A percentile compares a stretch with the other conserved stretches of the same genome.
Conservation (phyloP, 2,888 invertebrate genomes). For the Drosophila aldrichi region DNA sequence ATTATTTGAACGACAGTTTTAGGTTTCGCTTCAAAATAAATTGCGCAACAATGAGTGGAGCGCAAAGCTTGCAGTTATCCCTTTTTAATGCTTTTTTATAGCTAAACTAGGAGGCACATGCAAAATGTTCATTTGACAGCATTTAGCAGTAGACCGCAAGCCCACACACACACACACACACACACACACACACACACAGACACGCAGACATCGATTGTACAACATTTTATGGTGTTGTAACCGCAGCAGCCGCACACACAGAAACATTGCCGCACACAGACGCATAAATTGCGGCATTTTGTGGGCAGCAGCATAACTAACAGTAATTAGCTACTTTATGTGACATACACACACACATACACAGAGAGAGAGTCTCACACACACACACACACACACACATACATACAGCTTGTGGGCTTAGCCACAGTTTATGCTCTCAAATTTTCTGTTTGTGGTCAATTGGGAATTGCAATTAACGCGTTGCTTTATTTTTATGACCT, state of each 20-base stretch:
- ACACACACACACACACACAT: constrained; percentile 10
- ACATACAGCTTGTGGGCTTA: constrained; percentile 18
- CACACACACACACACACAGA: constrained; percentile 9
- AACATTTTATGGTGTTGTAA: constrained; percentile 51
- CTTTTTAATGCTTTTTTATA: background rate
- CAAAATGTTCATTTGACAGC: constrained; percentile 57
- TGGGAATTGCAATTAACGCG: constrained; percentile 77
- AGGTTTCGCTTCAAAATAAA: constrained; percentile 13
- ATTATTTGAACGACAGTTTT: constrained; percentile 47
- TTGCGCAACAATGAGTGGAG: background rate
- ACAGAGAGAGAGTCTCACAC: constrained; percentile 4
- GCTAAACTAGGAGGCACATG: constrained; percentile 21
- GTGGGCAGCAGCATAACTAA: constrained; percentile 78
- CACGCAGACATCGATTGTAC: constrained; percentile 8
- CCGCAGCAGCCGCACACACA: constrained; percentile 40
- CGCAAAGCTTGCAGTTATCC: constrained; percentile 16
- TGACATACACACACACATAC: constrained; percentile 44
- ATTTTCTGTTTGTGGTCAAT: constrained; percentile 69
- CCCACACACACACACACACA: constrained; percentile 14
- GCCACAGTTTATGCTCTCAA: constrained; percentile 59
- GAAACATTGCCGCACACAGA: constrained; percentile 37
- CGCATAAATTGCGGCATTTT: constrained; percentile 70
- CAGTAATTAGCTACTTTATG: constrained; percentile 79
- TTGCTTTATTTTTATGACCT: constrained; percentile 70
- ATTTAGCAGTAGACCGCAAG: constrained; percentile 33